Base-by-base conservation (phyloP, 2,888 invertebrate genomes). In the Apotomis turbidana region DNA sequence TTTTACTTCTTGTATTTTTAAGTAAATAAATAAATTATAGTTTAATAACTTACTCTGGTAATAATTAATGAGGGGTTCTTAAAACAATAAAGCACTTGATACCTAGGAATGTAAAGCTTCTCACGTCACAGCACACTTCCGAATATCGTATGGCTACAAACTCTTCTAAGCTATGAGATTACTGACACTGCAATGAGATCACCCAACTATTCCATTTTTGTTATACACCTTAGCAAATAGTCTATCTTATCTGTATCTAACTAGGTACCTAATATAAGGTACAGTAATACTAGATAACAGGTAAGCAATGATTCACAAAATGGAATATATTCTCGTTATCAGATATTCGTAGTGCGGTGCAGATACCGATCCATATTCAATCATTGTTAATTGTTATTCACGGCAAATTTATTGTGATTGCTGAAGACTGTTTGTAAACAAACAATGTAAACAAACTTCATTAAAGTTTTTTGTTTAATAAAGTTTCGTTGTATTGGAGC, bases 201-300 rank as follows among this genome's bases (percentile, higher is more conserved):
- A 80, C 78, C 76, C 77, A 77, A 80, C 82, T 82, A 81, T 77
- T 59, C 73, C 49, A 74, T 81, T 81, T 79, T 82, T 78, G 79
- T 80, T 79, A 80, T 69, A 77, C 78, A 79, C 83, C 81, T 82
- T 78, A 49, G 78, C 75, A 78, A 82, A 81, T 79, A 82, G 70
- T 63, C 76, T 80, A 81, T 82, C 84, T 85, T 84, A 86, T 86
- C 86, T 54, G 58, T 52, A 10, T n/a, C 27, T 63, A 38, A 3
- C 49, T 49, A 10, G 8, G 10, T 52, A 52, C 46, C 52, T 61
- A n/a, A n/a, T n/a, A 70, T 8, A 54, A 59, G 27, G 12, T 41
- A 52, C 46, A 55, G 51, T 27, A 58, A 5, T 46, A 46, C 10
- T 10, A 67, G 73, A 69, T 68, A 49, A 49, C 15, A 63, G 52